Evolutionary conservation across 2,797 vertebrate species (phyloP).

Genomic region (Malacoctenus gilli): DNA sequence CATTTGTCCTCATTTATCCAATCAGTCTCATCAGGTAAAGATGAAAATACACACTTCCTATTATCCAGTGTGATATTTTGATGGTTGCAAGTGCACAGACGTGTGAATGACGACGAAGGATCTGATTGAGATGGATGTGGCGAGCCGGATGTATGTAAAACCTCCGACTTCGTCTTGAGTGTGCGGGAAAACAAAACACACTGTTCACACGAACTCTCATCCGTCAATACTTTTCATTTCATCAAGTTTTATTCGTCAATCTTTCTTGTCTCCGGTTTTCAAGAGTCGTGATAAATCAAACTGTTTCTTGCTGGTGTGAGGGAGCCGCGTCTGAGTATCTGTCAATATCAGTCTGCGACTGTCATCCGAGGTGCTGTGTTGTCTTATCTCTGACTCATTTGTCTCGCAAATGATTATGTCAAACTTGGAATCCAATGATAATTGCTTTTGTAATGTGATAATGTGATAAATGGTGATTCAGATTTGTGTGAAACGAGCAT

Average conservation of each 20-base stretch:
- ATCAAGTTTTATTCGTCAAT: not conserved
- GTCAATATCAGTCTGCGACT: conserved; percentile 15
- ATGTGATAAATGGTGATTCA: conserved; percentile 23
- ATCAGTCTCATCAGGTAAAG: not conserved
- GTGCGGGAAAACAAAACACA: no score
- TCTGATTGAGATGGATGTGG: conserved; percentile 13
- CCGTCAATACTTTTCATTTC: no score
- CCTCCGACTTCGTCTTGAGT: no score
- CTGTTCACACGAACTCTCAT: not conserved
- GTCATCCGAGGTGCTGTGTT: conserved; percentile 18
- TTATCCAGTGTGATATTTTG: not conserved
- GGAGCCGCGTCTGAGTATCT: not conserved
- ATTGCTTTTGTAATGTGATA: conserved; percentile 15
- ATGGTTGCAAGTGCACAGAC: not conserved
- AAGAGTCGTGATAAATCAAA: not conserved
- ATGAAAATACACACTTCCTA: not conserved
- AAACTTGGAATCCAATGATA: conserved; percentile 16
- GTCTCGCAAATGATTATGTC: conserved; percentile 14
- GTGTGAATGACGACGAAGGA: not conserved
- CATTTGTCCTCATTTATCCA: not conserved
- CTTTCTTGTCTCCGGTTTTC: conserved; percentile 1
- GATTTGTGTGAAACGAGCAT: conserved; percentile 18
- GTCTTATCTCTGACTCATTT: conserved; percentile 35
- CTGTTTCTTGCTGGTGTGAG: not conserved
- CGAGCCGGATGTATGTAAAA: no score